Conservation (phyloP, 2,113 vertebrate genomes). For the Rhinopomastus cyanomelas region DNA sequence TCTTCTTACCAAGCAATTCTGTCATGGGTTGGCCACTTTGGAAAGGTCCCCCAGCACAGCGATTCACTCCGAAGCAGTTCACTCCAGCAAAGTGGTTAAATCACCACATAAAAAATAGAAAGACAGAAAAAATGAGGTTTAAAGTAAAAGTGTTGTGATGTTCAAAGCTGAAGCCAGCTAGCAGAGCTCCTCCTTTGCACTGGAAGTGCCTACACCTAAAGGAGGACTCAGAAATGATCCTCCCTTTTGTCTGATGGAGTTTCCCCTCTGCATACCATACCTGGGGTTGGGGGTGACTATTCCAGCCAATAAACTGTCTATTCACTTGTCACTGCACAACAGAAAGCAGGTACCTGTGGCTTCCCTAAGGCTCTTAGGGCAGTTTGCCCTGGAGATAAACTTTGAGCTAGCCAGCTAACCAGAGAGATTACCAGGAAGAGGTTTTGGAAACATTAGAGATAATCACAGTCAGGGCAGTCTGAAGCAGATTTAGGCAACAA, state of each 20-base stretch:
- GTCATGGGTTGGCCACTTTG: background rate
- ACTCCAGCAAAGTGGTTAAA: too few relatives aligned
- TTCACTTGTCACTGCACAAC: too few relatives aligned
- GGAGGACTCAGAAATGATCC: background rate
- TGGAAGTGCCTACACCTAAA: background rate
- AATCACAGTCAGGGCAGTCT: background rate
- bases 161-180: background rate
- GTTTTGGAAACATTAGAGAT: background rate
- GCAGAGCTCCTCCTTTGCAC: background rate
- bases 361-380: background rate
- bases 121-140: background rate
- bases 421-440: background rate
- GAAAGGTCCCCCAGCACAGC: too few relatives aligned
- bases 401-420: background rate
- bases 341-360: background rate
- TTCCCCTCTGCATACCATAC: background rate
- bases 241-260: background rate
- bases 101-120: background rate
- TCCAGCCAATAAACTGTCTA: background rate
- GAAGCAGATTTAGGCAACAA: background rate
- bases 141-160: background rate
- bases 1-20: background rate
- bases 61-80: too few relatives aligned
- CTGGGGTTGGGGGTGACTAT: background rate
- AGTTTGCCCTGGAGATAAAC: background rate